phyloP scores from a whole-genome alignment of 2,113 vertebrate genomes.

The Circaetus cinerascens region DNA sequence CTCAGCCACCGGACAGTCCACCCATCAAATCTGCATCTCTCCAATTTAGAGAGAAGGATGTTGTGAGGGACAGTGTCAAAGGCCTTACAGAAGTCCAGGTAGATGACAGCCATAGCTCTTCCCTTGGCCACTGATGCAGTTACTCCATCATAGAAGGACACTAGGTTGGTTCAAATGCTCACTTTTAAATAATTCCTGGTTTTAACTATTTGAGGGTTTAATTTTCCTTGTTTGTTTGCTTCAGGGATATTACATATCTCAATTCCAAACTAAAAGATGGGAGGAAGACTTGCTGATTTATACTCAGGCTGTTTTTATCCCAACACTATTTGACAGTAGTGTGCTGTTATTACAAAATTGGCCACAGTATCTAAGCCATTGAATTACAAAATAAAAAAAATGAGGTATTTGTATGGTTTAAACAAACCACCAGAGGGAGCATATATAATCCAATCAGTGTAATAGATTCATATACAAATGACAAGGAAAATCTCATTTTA shows the following conservation, averaged over 20 bases:
- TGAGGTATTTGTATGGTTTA: not conserved
- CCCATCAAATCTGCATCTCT: not conserved
- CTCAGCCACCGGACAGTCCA: not conserved
- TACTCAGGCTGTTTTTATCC: not conserved
- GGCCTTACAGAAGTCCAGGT: not conserved
- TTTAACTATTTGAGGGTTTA: not conserved
- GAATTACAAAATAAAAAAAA: not conserved
- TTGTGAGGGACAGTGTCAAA: not conserved
- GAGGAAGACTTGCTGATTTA: not conserved
- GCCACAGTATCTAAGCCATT: not conserved
- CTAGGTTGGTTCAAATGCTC: not conserved
- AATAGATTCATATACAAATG: not conserved
- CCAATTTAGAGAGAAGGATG: not conserved
- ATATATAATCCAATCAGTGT: constrained; percentile 18
- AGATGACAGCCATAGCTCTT: not conserved
- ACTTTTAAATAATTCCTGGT: not conserved
- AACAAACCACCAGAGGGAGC: constrained; percentile 45
- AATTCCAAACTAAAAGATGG: not conserved
- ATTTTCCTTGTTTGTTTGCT: not conserved
- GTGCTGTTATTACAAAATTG: not conserved
- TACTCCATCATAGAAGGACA: not conserved
- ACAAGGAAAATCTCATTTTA: constrained; percentile 9
- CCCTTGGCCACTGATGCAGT: not conserved
- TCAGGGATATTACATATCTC: not conserved
- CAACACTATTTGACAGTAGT: not conserved